Evolutionary conservation across 2,113 vertebrate species (phyloP).

Genomic region (Eurystomus gularis): DNA sequence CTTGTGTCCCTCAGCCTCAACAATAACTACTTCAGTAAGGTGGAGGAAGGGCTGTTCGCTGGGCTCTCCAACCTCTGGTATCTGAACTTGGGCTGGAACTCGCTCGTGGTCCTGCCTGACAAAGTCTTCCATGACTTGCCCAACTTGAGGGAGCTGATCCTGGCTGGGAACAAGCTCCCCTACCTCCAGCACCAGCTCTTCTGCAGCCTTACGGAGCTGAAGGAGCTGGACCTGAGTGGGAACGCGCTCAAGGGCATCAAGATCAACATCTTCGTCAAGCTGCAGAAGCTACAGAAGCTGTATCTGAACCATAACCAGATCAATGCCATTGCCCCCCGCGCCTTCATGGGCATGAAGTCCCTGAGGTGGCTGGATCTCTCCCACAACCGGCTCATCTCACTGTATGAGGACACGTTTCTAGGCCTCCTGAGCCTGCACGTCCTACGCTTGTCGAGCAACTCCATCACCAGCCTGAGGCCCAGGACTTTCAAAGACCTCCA

Average conservation of each 20-base stretch:
- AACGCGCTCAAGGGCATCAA: conserved; percentile 89
- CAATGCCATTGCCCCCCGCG: conserved; percentile 82
- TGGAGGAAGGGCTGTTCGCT: conserved; percentile 86
- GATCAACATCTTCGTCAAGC: conserved; percentile 85
- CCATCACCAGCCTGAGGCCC: conserved; percentile 79
- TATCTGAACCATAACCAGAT: conserved; percentile 92
- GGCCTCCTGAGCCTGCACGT: conserved; percentile 89
- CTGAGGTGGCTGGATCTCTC: conserved; percentile 94
- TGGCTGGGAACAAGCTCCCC: conserved; percentile 90
- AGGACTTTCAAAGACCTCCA: conserved; percentile 91
- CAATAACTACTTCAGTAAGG: conserved; percentile 85
- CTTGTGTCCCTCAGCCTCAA: conserved; percentile 88
- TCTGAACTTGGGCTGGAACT: conserved; percentile 94
- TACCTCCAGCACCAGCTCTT: conserved; percentile 93
- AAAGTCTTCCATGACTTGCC: conserved; percentile 84
- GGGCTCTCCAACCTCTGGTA: conserved; percentile 91
- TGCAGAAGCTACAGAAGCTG: conserved; percentile 91
- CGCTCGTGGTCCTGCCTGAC: conserved; percentile 87
- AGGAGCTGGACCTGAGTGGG: conserved; percentile 89
- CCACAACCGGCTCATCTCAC: conserved; percentile 83
- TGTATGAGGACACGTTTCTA: conserved; percentile 89
- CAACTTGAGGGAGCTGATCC: conserved; percentile 85
- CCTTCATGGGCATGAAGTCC: conserved; percentile 89
- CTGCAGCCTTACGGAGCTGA: conserved; percentile 86
- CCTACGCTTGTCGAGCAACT: conserved; percentile 89